Percentiles rank a stretch among this genome's conserved stretches.
Conservation (phyloP, 1,140 invertebrate species). For the Bombus difficillimus region DNA sequence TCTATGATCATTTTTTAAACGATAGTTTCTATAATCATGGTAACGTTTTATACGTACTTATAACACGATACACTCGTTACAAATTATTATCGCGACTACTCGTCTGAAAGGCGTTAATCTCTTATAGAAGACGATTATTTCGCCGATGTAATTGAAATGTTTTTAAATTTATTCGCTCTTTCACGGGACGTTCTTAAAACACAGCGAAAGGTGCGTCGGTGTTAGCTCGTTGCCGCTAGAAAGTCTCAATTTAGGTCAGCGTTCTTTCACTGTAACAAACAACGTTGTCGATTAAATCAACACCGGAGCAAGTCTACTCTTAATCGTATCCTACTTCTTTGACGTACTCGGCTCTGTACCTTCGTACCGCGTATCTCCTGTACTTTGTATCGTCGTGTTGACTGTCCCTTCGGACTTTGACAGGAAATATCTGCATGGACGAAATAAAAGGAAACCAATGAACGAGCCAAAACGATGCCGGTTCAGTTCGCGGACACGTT, state of each 20-base stretch:
- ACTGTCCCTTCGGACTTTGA: neutral
- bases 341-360: neutral
- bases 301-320: neutral
- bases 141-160: neutral
- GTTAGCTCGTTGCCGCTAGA: neutral
- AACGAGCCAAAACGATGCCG: neutral
- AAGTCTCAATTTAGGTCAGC: conserved; percentile 5
- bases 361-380: no score
- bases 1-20: neutral
- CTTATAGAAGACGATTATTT: neutral
- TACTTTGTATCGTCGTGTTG: no score
- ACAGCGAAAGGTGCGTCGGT: no score
- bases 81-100: neutral
- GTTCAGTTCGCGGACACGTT: neutral
- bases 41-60: neutral
- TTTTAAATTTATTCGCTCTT: neutral
- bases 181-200: neutral
- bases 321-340: neutral
- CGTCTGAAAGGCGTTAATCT: neutral
- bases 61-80: neutral
- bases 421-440: neutral
- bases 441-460: neutral
- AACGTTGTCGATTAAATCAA: conserved; percentile 13
- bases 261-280: neutral
- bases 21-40: neutral